Evolutionary conservation across 2,888 invertebrate species (phyloP), one percentile per base, ranked within the genome.

Genomic region (Archips crataeganus): DNA sequence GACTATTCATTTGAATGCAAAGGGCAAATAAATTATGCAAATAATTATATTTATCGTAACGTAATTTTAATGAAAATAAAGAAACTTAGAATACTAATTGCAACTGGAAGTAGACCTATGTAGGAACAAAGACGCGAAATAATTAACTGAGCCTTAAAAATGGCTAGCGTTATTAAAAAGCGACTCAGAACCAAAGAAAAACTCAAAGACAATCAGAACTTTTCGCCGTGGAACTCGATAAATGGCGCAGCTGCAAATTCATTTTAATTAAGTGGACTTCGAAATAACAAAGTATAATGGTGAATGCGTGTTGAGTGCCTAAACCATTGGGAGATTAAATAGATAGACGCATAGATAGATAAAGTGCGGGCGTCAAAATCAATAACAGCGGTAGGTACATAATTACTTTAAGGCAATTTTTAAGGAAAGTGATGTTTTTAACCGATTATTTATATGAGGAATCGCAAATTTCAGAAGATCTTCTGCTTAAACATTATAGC

Each of bases 301-400:
- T 85, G 85, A 88, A 88, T 85, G 83, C 83, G 83, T 85, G 84
- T 86, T 86, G 80, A 83, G 84, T 79, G 85, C 85, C 85, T 84
- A 83, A 86, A 83, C 81, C 81, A 78, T 75, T 10, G 77, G 79
- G 75, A n/a, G 10, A 3, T 66, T 15, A 11, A 36, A 13, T n/a
- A 45, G 23, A 39, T 32, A 42, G 34, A 13, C 5, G 9, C 5
- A 13, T 49, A n/a, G 15, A 60, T 32, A 51, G 8, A 59, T 8
- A 54, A 11, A 11, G 57, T 2, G 32, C 32, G 32, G 32, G 32
- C 11, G 3, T 23, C 0, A 0, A 23, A 32, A 57, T 57, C 10
- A 32, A 57, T 15, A 51, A 51, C 8, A 51, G 15, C 49, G 11
- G n/a, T 1, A n/a, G 10, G 11, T n/a, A 49, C 49, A 49, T n/a